A percentile compares a stretch with the other conserved stretches of the same genome.
These are phyloP conservation scores for Sitophilus oryzae DNA, from an alignment of 1,140 invertebrate species.

Conservation along the genomic window DNA sequence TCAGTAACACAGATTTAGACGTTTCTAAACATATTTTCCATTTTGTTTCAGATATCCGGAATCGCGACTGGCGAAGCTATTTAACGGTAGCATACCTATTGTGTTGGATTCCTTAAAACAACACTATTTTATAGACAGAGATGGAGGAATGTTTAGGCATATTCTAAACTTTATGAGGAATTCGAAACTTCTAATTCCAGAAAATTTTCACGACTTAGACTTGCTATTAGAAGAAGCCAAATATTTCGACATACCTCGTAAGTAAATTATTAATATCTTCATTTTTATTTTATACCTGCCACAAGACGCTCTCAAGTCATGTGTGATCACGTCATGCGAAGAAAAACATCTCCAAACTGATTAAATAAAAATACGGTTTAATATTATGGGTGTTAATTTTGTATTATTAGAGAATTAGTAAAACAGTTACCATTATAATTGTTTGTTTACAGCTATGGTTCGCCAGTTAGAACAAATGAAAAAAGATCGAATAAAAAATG, in stretches of 20 bases:
- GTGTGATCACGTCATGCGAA: too few species aligned
- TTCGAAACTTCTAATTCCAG: slow-evolving; percentile 77
- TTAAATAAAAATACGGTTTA: too few species aligned
- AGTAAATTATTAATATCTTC: slow-evolving; percentile 44
- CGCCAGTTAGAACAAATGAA: slow-evolving; percentile 71
- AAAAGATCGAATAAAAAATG: slow-evolving; percentile 62
- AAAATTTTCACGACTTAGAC: slow-evolving; percentile 81
- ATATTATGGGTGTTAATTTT: too few species aligned
- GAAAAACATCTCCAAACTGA: too few species aligned
- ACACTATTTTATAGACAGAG: slow-evolving; percentile 96
- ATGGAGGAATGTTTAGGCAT: slow-evolving; percentile 92
- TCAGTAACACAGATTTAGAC: neutral
- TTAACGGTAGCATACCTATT: slow-evolving; percentile 95
- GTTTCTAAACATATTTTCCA: neutral
- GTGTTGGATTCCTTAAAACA: slow-evolving; percentile 94
- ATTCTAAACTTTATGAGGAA: slow-evolving; percentile 94
- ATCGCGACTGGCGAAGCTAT: slow-evolving; percentile 84
- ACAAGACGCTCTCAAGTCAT: neutral
- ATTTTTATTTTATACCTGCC: neutral
- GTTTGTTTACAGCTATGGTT: slow-evolving; percentile 58
- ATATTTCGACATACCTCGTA: slow-evolving; percentile 87
- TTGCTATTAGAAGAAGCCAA: slow-evolving; percentile 87
- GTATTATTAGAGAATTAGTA: too few species aligned
- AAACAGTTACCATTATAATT: neutral
- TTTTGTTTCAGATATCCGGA: slow-evolving; percentile 75